Evolutionary conservation across 1,140 invertebrate species (phyloP).

Genomic region (Heliconius hewitsoni): DNA sequence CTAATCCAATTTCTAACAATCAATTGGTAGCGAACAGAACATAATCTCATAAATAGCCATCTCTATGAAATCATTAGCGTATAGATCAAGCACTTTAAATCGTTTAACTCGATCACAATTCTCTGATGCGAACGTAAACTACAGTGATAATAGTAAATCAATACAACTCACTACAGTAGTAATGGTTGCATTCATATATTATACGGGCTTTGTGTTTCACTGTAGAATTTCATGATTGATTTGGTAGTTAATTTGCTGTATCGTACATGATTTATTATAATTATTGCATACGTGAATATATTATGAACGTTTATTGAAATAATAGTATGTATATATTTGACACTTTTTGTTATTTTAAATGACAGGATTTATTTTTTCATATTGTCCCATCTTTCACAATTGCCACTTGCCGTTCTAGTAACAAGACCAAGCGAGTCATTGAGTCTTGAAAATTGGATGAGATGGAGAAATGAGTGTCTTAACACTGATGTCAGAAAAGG

Average conservation of each 20-base stretch:
- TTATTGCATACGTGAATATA: not conserved
- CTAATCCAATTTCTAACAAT: no score
- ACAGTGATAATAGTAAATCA: conserved; percentile 4
- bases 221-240: conserved; percentile 12
- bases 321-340: not conserved
- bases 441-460: no score
- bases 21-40: no score
- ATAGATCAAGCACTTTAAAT: not conserved
- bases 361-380: not conserved
- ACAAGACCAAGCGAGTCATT: not conserved
- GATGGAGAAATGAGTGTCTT: no score
- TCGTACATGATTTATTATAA: conserved; percentile 12
- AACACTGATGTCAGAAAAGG: no score
- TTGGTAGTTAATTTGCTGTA: conserved; percentile 6
- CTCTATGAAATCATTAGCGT: not conserved
- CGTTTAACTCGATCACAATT: not conserved
- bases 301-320: not conserved
- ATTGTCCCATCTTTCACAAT: not conserved
- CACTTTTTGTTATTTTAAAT: not conserved
- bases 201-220: conserved; percentile 1
- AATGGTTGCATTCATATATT: not conserved
- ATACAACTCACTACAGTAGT: not conserved
- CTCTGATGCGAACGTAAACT: conserved; percentile 6
- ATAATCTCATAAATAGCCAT: no score
- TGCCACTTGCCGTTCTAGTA: not conserved